These are phyloP conservation scores for Zaprionus bogoriensis DNA, from an alignment of 2,888 invertebrate genomes.

Conservation along the genomic window DNA sequence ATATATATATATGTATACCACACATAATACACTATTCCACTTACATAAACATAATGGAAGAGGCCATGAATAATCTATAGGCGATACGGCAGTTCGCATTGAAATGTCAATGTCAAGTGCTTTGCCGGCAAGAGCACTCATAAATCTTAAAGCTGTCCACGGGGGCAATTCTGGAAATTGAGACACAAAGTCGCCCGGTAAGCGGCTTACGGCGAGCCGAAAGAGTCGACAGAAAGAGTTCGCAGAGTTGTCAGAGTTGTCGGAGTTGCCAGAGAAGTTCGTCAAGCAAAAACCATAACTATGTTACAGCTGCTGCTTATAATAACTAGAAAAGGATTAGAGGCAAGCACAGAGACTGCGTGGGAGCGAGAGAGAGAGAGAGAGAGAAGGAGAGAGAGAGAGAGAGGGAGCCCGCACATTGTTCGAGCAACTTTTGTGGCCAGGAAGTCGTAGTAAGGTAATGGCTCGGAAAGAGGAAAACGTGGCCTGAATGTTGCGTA, in stretches of 20 bases:
- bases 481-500: conserved; percentile 41
- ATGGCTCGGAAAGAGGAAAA: conserved; percentile 46
- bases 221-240: background rate
- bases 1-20: conserved; percentile 1
- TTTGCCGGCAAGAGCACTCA: conserved; percentile 12
- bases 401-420: conserved; percentile 43
- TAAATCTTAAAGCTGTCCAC: conserved; percentile 51
- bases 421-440: conserved; percentile 40
- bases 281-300: conserved; percentile 64
- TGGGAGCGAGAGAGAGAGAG: background rate
- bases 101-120: conserved; percentile 54
- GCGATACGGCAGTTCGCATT: conserved; percentile 10
- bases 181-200: conserved; percentile 35
- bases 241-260: background rate
- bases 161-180: conserved; percentile 53
- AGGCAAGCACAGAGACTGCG: background rate
- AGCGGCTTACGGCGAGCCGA: conserved; percentile 54
- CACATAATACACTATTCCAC: no score
- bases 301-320: conserved; percentile 54
- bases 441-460: conserved; percentile 75
- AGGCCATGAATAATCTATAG: background rate
- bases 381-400: conserved; percentile 11
- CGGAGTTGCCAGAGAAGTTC: conserved; percentile 22
- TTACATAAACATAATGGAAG: no score
- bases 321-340: conserved; percentile 69